Percentiles rank a stretch among this genome's conserved stretches.
phyloP scores from a whole-genome alignment of 2,113 vertebrate species.

The Erythrocercus mccallii region DNA sequence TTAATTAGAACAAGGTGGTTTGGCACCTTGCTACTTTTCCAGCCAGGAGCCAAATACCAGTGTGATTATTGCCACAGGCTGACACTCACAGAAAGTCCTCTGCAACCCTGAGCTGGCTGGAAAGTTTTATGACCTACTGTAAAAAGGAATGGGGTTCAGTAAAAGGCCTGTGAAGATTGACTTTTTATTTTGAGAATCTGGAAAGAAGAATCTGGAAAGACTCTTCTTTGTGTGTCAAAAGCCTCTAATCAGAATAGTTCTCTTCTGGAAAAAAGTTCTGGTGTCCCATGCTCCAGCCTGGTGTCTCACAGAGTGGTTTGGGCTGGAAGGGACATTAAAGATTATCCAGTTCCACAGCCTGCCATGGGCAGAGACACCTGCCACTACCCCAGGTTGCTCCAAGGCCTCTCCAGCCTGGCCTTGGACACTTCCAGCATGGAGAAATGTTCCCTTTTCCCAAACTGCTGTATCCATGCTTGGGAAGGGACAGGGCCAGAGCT shows the following conservation, averaged over 20 bases:
- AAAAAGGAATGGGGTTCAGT: background rate
- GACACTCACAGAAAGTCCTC: background rate
- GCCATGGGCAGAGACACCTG: background rate
- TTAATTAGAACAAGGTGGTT: conserved; percentile 41
- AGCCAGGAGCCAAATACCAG: background rate
- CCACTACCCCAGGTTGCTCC: background rate
- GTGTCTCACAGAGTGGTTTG: background rate
- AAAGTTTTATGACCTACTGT: background rate
- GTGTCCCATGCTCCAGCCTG: background rate
- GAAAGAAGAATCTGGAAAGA: background rate
- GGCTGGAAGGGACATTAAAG: background rate
- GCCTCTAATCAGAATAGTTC: background rate
- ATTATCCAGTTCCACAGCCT: background rate
- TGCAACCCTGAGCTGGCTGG: background rate
- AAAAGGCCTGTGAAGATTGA: background rate
- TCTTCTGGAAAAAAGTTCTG: background rate
- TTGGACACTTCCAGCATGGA: background rate
- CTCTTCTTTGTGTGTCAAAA: background rate
- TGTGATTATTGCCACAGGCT: background rate
- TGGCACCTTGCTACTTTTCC: conserved; percentile 20
- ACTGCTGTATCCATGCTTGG: background rate
- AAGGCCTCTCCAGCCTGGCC: background rate
- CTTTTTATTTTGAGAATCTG: background rate
- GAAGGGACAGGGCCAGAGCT: background rate
- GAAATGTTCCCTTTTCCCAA: background rate